A percentile compares a stretch with the other conserved stretches of the same genome.
Evolutionary conservation across 2,888 invertebrate species (phyloP).

Genomic region (Congeria kusceri): DNA sequence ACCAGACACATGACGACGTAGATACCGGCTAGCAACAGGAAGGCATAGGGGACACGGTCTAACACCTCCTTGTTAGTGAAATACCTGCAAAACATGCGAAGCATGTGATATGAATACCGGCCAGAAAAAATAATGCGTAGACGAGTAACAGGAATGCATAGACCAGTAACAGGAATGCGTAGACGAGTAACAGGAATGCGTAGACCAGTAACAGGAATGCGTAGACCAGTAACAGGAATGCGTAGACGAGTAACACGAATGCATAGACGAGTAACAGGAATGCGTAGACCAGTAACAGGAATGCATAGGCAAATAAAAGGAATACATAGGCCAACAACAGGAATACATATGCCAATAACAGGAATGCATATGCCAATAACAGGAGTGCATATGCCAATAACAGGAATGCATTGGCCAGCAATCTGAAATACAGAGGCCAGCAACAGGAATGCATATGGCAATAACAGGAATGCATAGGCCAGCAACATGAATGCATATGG

Average conservation of each 20-base stretch:
- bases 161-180: conserved; percentile 35
- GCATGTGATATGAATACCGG: conserved; percentile 31
- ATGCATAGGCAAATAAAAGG: conserved; percentile 45
- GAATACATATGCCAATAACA: conserved; percentile 30
- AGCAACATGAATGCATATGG: conserved; percentile 37
- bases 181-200: conserved; percentile 31
- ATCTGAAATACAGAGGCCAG: too few relatives aligned
- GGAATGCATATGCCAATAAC: conserved; percentile 41
- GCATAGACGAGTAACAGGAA: conserved; percentile 32
- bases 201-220: conserved; percentile 42
- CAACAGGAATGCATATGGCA: conserved; percentile 32
- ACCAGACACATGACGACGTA: conserved; percentile 42
- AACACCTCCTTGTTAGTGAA: conserved; percentile 47
- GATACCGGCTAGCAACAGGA: conserved; percentile 46
- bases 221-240: conserved; percentile 29
- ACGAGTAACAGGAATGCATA: conserved; percentile 40
- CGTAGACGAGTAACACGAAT: conserved; percentile 39
- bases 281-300: conserved; percentile 36
- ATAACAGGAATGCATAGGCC: conserved; percentile 37
- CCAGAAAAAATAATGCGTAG: conserved; percentile 34
- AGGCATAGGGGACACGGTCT: conserved; percentile 48
- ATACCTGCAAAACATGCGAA: conserved; percentile 43
- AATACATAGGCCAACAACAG: conserved; percentile 44
- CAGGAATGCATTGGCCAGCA: conserved; percentile 41
- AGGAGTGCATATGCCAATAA: conserved; percentile 31